These are phyloP conservation scores for Lethenteron reissneri DNA, from an alignment of 2,113 vertebrate species.

Conservation along the genomic window DNA sequence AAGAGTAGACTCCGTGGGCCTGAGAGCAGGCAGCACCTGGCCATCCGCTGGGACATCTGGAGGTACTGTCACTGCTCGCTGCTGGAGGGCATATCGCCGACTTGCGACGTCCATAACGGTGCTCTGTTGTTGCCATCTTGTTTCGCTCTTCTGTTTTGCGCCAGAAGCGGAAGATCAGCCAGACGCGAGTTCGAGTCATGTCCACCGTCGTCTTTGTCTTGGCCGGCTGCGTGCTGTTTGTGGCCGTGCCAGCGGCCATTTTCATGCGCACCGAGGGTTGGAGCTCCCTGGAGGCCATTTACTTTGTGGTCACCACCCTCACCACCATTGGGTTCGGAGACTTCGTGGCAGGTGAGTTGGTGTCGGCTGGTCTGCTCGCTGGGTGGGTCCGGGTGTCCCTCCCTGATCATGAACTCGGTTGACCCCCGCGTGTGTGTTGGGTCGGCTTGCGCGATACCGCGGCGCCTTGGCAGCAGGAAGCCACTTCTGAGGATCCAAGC, in stretches of 20 bases:
- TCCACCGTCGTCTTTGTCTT: conserved; percentile 57
- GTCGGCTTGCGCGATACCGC: too few relatives aligned
- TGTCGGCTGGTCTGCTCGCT: neutral
- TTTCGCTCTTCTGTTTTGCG: neutral
- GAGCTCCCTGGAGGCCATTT: conserved; percentile 44
- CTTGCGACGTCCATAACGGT: neutral
- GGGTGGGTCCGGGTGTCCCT: too few relatives aligned
- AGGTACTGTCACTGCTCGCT: too few relatives aligned
- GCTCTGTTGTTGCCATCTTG: neutral
- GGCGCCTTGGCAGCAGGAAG: too few relatives aligned
- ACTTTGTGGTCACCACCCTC: conserved; percentile 64
- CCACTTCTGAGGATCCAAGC: too few relatives aligned
- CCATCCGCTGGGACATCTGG: too few relatives aligned
- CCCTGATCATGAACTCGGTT: too few relatives aligned
- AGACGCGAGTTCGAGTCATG: conserved; percentile 40
- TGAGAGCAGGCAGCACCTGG: too few relatives aligned
- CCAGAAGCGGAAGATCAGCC: conserved; percentile 43
- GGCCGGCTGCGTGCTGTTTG: conserved; percentile 54
- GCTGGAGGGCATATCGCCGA: too few relatives aligned
- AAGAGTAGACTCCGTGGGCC: too few relatives aligned
- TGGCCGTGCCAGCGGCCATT: conserved; percentile 42
- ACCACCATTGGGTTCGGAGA: conserved; percentile 74
- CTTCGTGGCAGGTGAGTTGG: conserved; percentile 40
- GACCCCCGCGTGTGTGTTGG: too few relatives aligned
- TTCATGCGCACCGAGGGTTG: conserved; percentile 49